phyloP scores from a whole-genome alignment of 2,888 invertebrate species.

The Calephelis perditalis region DNA sequence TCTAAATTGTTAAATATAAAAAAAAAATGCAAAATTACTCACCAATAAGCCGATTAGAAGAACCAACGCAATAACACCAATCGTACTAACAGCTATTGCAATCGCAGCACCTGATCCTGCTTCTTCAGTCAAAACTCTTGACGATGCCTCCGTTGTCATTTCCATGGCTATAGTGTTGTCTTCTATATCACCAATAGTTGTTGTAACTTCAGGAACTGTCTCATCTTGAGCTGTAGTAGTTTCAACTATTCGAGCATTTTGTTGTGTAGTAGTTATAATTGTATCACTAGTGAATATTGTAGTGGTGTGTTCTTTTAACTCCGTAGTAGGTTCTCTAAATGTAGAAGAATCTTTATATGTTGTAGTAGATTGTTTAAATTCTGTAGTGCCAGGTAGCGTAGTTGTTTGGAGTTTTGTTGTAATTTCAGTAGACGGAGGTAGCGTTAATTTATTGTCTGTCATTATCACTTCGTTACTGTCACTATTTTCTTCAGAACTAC shows the following conservation, averaged over 20 bases:
- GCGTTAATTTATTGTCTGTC: constrained; percentile 33
- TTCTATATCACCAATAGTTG: constrained; percentile 44
- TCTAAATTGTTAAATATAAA: no score
- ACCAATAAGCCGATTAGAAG: constrained; percentile 88
- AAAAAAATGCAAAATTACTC: constrained; percentile 46
- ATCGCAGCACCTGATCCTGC: constrained; percentile 84
- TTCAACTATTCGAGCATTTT: constrained; percentile 36
- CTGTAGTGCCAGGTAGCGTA: constrained; percentile 31
- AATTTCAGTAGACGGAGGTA: constrained; percentile 24
- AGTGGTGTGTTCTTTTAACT: neutral
- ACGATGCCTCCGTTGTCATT: constrained; percentile 55
- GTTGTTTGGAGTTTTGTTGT: constrained; percentile 31
- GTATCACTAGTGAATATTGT: constrained; percentile 20
- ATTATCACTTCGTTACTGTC: constrained; percentile 58
- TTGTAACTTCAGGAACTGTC: constrained; percentile 42
- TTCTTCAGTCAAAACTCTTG: constrained; percentile 45
- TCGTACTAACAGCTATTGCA: constrained; percentile 88
- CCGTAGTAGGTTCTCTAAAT: constrained; percentile 19
- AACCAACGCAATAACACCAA: constrained; percentile 87
- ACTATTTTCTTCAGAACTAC: constrained; percentile 53
- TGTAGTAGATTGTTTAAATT: constrained; percentile 30
- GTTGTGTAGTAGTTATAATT: constrained; percentile 28
- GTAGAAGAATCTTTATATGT: constrained; percentile 32
- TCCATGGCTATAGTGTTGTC: constrained; percentile 49
- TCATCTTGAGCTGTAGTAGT: constrained; percentile 36